Percentiles rank a stretch among this genome's conserved stretches.
Evolutionary conservation across 2,888 invertebrate species (phyloP).

Genomic region (Lamellibrachia satsuma): DNA sequence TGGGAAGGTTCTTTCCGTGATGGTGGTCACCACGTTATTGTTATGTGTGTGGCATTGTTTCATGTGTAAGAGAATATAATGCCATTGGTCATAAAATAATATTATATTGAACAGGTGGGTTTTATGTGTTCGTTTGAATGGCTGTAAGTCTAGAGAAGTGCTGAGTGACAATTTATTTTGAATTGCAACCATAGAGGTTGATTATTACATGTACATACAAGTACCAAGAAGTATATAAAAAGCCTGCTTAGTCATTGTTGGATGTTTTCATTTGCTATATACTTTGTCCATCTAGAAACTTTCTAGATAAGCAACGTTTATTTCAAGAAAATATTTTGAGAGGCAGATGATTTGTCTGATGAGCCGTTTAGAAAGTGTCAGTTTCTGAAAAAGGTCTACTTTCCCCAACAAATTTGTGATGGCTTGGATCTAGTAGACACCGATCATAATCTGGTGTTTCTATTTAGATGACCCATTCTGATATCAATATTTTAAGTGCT

Average conservation of each 20-base stretch:
- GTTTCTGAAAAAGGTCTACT: background rate
- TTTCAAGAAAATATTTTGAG: background rate
- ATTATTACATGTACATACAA: too few relatives aligned
- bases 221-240: too few relatives aligned
- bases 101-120: too few relatives aligned
- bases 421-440: background rate
- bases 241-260: too few relatives aligned
- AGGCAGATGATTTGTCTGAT: background rate
- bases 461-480: background rate
- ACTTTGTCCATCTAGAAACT: background rate
- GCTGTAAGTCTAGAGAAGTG: too few relatives aligned
- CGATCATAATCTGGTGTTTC: too few relatives aligned
- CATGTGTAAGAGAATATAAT: background rate
- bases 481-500: background rate
- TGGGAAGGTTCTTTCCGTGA: background rate
- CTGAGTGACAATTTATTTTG: too few relatives aligned
- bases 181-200: too few relatives aligned
- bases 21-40: background rate
- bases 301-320: background rate
- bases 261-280: background rate
- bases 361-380: background rate
- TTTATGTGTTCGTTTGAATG: too few relatives aligned
- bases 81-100: too few relatives aligned
- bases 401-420: background rate
- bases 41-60: background rate